phyloP scores from a whole-genome alignment of 2,888 invertebrate species.

The Cerastis leucographa region DNA sequence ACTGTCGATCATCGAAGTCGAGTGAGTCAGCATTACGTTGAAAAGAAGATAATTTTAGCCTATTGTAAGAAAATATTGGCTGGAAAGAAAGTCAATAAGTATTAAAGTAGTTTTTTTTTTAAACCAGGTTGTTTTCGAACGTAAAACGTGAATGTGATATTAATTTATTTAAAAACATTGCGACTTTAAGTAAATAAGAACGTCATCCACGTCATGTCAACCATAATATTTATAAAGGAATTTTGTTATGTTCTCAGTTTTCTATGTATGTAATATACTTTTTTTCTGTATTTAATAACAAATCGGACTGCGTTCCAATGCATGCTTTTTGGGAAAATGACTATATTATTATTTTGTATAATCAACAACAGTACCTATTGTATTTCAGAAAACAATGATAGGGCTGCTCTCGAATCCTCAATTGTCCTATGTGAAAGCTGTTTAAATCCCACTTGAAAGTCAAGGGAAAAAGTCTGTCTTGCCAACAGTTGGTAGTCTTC shows the following conservation, averaged over 20 bases:
- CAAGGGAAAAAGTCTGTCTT: not conserved
- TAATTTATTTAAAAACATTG: not conserved
- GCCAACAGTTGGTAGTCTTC: not conserved
- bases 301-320: not conserved
- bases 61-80: conserved; percentile 53
- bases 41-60: conserved; percentile 64
- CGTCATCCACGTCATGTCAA: conserved; percentile 5
- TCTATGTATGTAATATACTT: not conserved
- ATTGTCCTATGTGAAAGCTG: not conserved
- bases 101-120: conserved; percentile 6
- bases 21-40: conserved; percentile 63
- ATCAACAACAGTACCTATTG: too few relatives aligned
- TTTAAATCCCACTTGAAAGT: not conserved
- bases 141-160: not conserved
- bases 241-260: conserved; percentile 4
- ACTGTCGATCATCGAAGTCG: conserved; percentile 58
- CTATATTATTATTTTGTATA: not conserved
- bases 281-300: not conserved
- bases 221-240: not conserved
- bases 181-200: not conserved
- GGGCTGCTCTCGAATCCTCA: not conserved
- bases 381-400: too few relatives aligned
- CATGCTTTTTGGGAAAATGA: not conserved
- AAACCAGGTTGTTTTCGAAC: conserved; percentile 20
- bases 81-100: conserved; percentile 43